Evolutionary conservation across 2,888 invertebrate genomes (phyloP), one percentile per base, ranked within the genome.

Genomic region (Agrenia bidenticulata): DNA sequence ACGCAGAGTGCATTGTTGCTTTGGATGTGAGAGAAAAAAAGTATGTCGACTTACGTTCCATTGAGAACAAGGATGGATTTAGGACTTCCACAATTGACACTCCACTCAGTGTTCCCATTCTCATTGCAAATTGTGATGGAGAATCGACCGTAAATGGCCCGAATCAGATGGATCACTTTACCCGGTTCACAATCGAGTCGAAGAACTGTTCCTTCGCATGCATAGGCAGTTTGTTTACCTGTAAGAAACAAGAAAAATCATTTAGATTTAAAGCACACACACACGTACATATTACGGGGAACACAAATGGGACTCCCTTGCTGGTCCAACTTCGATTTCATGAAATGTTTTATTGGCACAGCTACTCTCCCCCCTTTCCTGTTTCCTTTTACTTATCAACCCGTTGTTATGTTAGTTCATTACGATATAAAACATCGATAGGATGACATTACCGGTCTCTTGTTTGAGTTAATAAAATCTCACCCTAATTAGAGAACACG

Each of bases 41-140:
- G 63, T 56, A 45, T 61, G 60, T 71, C 60, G 23, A 77, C 79
- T 78, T 78, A 94, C 94, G 89, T 92, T 84, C 88, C 89, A 81
- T 91, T 90, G 74, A 96, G 85, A 74, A 94, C 92, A 70, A 90
- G 84, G 77, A 92, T 86, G 72, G 94, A 92, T 79, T 89, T 89
- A 56, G 89, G 88, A 63, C 94, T 92, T 90, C 93, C 93, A 81
- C 95, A 96, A 82, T 94, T 93, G 77, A 95, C 92, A 79, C 93
- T 92, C 94, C 94, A 95, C 78, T 94, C 92, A n/a, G 92, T 92
- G 81, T 93, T 89, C 74, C 94, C 94, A 79, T 93, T 91, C 81
- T 94, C 93, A 82, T 96, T 95, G 84, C 96, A 96, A 80, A 95
- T 92, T 78, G 92, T 92, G 81, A 95, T 92, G 74, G 92, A 94